Conservation (phyloP, 2,888 invertebrate species). For the Venusia cambrica region DNA sequence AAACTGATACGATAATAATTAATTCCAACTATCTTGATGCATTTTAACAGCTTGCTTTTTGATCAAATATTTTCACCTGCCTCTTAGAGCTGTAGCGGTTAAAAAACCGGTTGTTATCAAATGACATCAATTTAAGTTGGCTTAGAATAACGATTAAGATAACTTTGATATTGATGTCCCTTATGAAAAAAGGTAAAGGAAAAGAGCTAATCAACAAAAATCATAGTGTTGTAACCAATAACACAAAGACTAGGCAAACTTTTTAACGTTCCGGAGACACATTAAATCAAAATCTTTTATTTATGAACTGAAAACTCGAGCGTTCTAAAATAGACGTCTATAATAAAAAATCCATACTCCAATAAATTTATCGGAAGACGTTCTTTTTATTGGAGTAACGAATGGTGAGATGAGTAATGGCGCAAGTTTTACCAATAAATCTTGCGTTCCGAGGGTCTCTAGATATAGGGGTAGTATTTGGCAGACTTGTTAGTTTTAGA, state of each 20-base stretch:
- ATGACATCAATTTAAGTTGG: slow-evolving; percentile 29
- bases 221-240: too few relatives aligned
- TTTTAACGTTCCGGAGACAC: slow-evolving; percentile 44
- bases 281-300: slow-evolving; percentile 63
- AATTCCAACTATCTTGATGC: slow-evolving; percentile 21
- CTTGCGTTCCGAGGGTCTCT: slow-evolving; percentile 65
- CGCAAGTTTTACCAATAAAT: slow-evolving; percentile 75
- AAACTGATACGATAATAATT: too few relatives aligned
- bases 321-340: slow-evolving; percentile 63
- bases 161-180: slow-evolving; percentile 21
- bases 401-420: slow-evolving; percentile 79
- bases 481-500: slow-evolving; percentile 62
- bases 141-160: slow-evolving; percentile 36
- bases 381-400: slow-evolving; percentile 79
- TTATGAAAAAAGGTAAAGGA: too few relatives aligned
- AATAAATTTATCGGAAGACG: slow-evolving; percentile 74
- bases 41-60: slow-evolving; percentile 28
- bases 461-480: slow-evolving; percentile 63
- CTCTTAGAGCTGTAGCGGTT: slow-evolving; percentile 34
- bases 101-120: slow-evolving; percentile 30
- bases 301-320: slow-evolving; percentile 59
- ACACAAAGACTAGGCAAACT: slow-evolving; percentile 32
- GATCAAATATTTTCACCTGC: slow-evolving; percentile 43
- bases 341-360: slow-evolving; percentile 73
- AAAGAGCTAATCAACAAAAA: too few relatives aligned